A percentile compares a stretch with the other conserved stretches of the same genome.
phyloP scores from a whole-genome alignment of 2,113 vertebrate genomes.

The Hydrochoerus hydrochaeris region DNA sequence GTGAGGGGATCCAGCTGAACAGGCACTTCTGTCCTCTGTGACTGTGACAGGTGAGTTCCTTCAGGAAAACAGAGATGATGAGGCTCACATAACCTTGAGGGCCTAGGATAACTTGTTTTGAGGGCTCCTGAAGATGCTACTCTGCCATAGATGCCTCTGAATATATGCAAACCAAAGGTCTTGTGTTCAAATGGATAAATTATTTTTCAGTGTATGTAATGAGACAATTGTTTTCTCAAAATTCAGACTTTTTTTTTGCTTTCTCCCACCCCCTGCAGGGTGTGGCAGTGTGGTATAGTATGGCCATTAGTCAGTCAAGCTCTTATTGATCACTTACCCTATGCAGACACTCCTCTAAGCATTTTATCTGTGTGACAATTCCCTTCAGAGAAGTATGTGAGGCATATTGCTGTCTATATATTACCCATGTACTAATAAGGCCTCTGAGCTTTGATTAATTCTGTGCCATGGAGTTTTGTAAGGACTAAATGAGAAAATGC shows the following conservation, averaged over 20 bases:
- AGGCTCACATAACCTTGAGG: fast-evolving
- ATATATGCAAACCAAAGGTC: not conserved
- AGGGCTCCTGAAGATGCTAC: not conserved
- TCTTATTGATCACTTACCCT: not conserved
- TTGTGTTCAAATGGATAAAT: not conserved
- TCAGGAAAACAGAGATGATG: not conserved
- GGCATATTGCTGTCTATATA: not conserved
- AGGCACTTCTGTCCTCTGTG: not conserved
- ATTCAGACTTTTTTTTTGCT: not conserved
- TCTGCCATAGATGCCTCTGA: not conserved
- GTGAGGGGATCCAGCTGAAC: fast-evolving
- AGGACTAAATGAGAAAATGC: not conserved
- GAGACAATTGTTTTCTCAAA: not conserved
- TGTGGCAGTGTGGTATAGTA: fast-evolving
- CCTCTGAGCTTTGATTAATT: slow-evolving; percentile 3
- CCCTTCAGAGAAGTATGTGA: not conserved
- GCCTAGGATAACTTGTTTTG: not conserved
- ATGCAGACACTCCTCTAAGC: fast-evolving
- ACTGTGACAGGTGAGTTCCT: no score
- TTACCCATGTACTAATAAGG: not conserved
- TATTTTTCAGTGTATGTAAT: not conserved
- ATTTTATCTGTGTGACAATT: not conserved
- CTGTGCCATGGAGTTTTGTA: not conserved
- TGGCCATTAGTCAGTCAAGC: not conserved
- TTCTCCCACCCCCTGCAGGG: not conserved